A percentile compares a stretch with the other conserved stretches of the same genome.
phyloP scores from a whole-genome alignment of 2,888 invertebrate genomes.

The Noctua comes region DNA sequence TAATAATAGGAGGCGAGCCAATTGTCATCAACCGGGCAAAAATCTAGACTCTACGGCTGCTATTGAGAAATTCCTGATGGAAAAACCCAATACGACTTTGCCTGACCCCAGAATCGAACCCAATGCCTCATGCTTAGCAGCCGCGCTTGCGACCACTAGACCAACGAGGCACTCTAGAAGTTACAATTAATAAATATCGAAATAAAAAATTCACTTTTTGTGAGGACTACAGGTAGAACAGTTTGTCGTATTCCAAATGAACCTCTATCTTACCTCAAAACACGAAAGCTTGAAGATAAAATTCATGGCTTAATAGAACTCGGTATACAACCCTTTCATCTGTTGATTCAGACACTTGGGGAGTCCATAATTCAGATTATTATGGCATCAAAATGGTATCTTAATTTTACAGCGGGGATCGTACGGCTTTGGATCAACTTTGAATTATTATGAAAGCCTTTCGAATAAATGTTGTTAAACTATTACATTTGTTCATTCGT shows the following conservation, averaged over 20 bases:
- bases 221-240: background rate
- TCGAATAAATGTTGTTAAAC: conserved; percentile 21
- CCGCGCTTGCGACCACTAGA: no score
- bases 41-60: no score
- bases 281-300: conserved; percentile 20
- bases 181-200: background rate
- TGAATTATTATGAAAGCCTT: conserved; percentile 33
- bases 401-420: conserved; percentile 62
- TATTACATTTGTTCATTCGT: conserved; percentile 30
- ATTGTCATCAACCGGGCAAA: no score
- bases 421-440: conserved; percentile 35
- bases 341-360: conserved; percentile 61
- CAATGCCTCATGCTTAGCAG: no score
- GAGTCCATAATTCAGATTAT: conserved; percentile 56
- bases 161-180: no score
- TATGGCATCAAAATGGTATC: conserved; percentile 53
- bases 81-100: no score
- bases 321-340: conserved; percentile 46
- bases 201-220: background rate
- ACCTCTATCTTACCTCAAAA: conserved; percentile 2
- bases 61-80: no score
- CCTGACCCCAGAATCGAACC: no score
- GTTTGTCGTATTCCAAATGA: background rate
- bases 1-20: no score
- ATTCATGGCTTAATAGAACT: conserved; percentile 23